phyloP scores from a whole-genome alignment of 2,113 vertebrate species.

The Callopanchax toddi region DNA sequence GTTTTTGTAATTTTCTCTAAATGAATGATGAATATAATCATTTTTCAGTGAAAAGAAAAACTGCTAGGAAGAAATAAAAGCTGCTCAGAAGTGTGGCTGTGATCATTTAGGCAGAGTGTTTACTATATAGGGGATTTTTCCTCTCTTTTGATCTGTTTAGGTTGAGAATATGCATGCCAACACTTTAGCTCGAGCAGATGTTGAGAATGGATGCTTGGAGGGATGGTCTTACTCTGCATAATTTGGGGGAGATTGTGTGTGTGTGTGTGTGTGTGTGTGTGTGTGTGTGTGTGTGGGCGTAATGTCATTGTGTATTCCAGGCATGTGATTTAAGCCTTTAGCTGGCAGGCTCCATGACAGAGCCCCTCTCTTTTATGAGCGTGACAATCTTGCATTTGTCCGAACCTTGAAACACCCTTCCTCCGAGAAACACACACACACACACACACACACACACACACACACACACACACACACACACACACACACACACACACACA shows the following conservation, averaged over 20 bases:
- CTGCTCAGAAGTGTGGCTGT: conserved; percentile 19
- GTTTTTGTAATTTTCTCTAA: conserved; percentile 16
- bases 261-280: conserved; percentile 30
- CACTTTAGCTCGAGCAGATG: conserved; percentile 60
- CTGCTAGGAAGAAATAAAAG: not conserved
- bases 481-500: conserved; percentile 29
- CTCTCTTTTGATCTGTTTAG: conserved; percentile 50
- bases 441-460: conserved; percentile 30
- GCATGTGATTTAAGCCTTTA: conserved; percentile 75
- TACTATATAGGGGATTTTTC: conserved; percentile 20
- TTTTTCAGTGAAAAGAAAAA: conserved; percentile 17
- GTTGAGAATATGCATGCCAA: conserved; percentile 52
- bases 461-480: conserved; percentile 36
- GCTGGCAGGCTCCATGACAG: conserved; percentile 65
- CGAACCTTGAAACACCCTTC: conserved; percentile 69
- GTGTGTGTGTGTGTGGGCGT: conserved; percentile 42
- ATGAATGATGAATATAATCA: conserved; percentile 21
- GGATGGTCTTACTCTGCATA: conserved; percentile 69
- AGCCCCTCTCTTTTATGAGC: conserved; percentile 77
- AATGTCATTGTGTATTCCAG: conserved; percentile 73
- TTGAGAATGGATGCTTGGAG: conserved; percentile 67
- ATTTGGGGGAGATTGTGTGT: conserved; percentile 56
- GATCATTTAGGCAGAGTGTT: conserved; percentile 28
- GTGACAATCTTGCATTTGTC: conserved; percentile 76
- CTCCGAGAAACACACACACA: conserved; percentile 40